Evolutionary conservation across 2,797 vertebrate genomes (phyloP).

Genomic region (Amniataba percoides): DNA sequence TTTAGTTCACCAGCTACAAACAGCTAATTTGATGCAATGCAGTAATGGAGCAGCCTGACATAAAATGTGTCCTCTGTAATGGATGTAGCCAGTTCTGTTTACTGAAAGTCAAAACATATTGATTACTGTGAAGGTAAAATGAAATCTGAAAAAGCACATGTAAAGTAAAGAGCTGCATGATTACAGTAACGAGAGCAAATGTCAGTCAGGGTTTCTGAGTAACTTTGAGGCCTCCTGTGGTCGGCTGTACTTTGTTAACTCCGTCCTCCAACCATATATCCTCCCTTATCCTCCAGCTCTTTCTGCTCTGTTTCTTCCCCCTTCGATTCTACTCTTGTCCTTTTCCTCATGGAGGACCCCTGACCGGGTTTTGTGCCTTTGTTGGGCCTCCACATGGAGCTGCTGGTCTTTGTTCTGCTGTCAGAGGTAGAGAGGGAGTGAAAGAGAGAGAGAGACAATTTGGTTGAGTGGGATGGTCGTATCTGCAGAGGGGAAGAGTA

Average conservation of each 20-base stretch:
- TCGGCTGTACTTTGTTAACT: slow-evolving; percentile 47
- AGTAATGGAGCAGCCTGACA: background rate
- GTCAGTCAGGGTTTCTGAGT: slow-evolving; percentile 24
- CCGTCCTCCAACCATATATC: slow-evolving; percentile 37
- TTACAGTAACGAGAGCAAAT: slow-evolving; percentile 23
- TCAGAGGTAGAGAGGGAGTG: slow-evolving; percentile 64
- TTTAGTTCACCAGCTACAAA: background rate
- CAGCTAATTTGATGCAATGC: background rate
- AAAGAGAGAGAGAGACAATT: slow-evolving; percentile 51
- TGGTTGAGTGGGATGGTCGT: slow-evolving; percentile 36
- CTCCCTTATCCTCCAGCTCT: slow-evolving; percentile 49
- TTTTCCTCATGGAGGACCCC: slow-evolving; percentile 64
- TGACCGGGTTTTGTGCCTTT: slow-evolving; percentile 75
- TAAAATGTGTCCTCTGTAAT: background rate
- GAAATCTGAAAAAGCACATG: background rate
- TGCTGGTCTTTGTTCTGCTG: slow-evolving; percentile 75
- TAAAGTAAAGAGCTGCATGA: background rate
- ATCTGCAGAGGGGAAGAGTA: slow-evolving; percentile 37
- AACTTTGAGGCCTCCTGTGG: slow-evolving; percentile 52
- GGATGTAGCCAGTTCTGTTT: background rate
- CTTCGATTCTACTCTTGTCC: slow-evolving; percentile 49
- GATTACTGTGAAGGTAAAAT: background rate
- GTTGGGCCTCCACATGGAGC: slow-evolving; percentile 70
- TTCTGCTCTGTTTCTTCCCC: slow-evolving; percentile 46
- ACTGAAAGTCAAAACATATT: background rate